phyloP scores from a whole-genome alignment of 2,113 vertebrate species.

The Cervus canadensis region DNA sequence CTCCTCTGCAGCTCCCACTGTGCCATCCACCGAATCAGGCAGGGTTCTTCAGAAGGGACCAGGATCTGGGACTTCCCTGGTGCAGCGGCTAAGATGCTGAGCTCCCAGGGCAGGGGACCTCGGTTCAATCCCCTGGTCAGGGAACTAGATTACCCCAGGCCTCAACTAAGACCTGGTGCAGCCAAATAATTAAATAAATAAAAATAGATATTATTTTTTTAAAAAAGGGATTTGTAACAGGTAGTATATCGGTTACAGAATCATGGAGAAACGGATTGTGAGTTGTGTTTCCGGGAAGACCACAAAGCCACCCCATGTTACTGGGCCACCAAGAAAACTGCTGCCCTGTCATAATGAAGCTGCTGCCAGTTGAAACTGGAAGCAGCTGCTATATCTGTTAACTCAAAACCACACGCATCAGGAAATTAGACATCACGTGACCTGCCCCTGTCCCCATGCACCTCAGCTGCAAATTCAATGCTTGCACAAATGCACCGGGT shows the following conservation, averaged over 20 bases:
- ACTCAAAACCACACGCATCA: neutral
- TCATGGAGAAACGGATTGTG: neutral
- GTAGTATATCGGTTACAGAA: neutral
- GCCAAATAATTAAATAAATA: neutral
- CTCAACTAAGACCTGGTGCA: neutral
- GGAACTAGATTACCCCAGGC: neutral
- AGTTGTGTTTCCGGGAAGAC: neutral
- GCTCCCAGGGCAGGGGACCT: neutral
- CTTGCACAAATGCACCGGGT: neutral
- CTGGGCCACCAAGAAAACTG: neutral
- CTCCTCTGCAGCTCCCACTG: no score
- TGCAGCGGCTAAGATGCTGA: neutral
- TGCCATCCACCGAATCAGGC: neutral
- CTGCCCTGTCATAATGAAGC: neutral
- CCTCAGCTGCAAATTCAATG: neutral
- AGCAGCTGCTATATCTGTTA: neutral
- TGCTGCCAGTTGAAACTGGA: neutral
- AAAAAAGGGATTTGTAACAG: neutral
- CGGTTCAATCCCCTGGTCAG: neutral
- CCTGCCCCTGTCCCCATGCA: neutral
- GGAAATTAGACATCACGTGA: neutral
- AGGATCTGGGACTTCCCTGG: neutral
- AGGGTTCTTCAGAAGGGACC: neutral
- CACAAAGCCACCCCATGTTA: neutral
- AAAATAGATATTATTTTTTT: neutral